Evolutionary conservation across 2,888 invertebrate species (phyloP).

Genomic region (Neoitamus cyanurus): DNA sequence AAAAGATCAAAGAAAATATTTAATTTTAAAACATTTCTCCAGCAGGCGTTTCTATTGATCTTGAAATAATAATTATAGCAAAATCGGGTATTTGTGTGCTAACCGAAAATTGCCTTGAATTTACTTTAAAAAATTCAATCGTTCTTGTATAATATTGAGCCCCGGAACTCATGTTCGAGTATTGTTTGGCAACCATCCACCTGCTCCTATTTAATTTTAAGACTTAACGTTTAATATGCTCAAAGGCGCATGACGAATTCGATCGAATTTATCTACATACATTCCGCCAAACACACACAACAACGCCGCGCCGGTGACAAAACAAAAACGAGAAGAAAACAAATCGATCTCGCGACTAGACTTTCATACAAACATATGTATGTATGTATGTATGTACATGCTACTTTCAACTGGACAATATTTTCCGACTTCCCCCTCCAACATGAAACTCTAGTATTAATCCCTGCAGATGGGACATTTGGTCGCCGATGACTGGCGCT

Average conservation of each 20-base stretch:
- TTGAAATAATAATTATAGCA: background rate
- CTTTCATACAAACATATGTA: no score
- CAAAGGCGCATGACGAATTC: background rate
- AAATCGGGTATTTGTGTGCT: background rate
- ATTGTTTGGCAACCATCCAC: background rate
- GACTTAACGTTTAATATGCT: background rate
- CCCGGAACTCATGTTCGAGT: background rate
- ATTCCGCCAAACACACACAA: background rate
- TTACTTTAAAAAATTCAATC: background rate
- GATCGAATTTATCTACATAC: background rate
- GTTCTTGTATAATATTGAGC: background rate
- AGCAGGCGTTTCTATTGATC: background rate
- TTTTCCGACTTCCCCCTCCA: background rate
- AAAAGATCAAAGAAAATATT: background rate
- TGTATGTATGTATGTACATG: no score
- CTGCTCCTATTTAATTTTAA: background rate
- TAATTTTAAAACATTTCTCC: background rate
- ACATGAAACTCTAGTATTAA: background rate
- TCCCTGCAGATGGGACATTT: background rate
- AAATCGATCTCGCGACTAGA: background rate
- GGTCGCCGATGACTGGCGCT: background rate
- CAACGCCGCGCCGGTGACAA: background rate
- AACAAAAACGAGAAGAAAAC: background rate
- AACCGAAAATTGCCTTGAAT: background rate
- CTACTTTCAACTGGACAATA: background rate